Base-by-base conservation (phyloP, 2,113 vertebrate genomes). In the Oryzias javanicus region DNA sequence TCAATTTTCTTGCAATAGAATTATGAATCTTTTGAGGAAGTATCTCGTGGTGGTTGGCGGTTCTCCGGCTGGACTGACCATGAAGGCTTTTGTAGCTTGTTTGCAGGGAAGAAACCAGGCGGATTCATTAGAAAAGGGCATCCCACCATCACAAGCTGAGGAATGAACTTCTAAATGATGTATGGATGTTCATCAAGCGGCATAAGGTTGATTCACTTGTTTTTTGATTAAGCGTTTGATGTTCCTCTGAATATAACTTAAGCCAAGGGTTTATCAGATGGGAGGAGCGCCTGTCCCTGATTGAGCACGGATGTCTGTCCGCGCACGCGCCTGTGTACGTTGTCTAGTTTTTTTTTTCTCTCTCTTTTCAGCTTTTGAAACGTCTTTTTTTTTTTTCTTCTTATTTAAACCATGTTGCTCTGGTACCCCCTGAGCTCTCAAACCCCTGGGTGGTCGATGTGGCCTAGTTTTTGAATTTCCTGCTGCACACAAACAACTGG, bases 391-490 rank as follows among this genome's bases (percentile, higher is more conserved):
- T 61, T 82, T 75, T 22, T 54, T 44, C 20, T 54, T 44, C 42
- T 80, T 86, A 76, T 83, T 86, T 84, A 79, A 84, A 83, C 80
- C 74, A 74, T 86, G 85, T 83, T 86, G 85, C 81, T 79, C 61
- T 71, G 74, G 72, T 81, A 75, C 88, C 88, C 85, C 86, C 65
- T 83, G 87, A 87, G 84, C 78, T 81, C 88, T 88, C 72, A 88
- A 84, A 88, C 87, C 83, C 87, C 88, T 83, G 84, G 84, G 87
- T 89, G 86, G 88, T 86, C 82, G 82, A 80, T 83, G 81, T 89
- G 88, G 84, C 87, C 88, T 90, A 90, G 76, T 87, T 90, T 86
- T 82, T 81, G 60, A 78, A 81, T 86, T 75, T 84, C 80, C 78
- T 86, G 78, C 85, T 77, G 82, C 85, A 82, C 80, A 82, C 83